Evolutionary conservation across 2,113 vertebrate species (phyloP).

Genomic region (Chloebia gouldiae): DNA sequence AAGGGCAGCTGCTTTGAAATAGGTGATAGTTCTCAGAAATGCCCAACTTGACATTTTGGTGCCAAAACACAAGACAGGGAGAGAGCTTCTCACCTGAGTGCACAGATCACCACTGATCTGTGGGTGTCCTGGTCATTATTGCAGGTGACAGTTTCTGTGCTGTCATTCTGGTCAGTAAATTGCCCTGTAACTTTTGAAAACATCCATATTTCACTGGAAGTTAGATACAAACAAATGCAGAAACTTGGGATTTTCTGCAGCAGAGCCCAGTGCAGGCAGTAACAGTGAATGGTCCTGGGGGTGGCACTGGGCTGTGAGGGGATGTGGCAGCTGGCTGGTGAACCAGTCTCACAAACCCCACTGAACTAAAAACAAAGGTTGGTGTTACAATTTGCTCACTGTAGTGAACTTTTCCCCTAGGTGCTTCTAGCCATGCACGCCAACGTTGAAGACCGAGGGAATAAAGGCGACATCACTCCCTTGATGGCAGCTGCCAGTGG

Average conservation of each 20-base stretch:
- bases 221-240: neutral
- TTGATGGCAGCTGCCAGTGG: constrained; percentile 99
- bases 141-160: neutral
- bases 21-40: neutral
- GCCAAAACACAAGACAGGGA: neutral
- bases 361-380: neutral
- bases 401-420: constrained; percentile 59
- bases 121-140: neutral
- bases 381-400: neutral
- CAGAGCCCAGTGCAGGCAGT: neutral
- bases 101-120: neutral
- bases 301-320: neutral
- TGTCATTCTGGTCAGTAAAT: neutral
- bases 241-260: neutral
- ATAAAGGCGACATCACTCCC: constrained; percentile 97
- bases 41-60: neutral
- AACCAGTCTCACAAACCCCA: neutral
- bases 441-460: constrained; percentile 96
- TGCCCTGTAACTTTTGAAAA: neutral
- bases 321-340: neutral
- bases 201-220: neutral
- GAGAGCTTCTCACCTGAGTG: neutral
- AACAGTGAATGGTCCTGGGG: neutral
- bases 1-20: neutral
- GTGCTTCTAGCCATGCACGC: constrained; percentile 97